These are phyloP conservation scores for Pygoscelis adeliae DNA, from an alignment of 2,113 vertebrate species.

Conservation along the genomic window DNA sequence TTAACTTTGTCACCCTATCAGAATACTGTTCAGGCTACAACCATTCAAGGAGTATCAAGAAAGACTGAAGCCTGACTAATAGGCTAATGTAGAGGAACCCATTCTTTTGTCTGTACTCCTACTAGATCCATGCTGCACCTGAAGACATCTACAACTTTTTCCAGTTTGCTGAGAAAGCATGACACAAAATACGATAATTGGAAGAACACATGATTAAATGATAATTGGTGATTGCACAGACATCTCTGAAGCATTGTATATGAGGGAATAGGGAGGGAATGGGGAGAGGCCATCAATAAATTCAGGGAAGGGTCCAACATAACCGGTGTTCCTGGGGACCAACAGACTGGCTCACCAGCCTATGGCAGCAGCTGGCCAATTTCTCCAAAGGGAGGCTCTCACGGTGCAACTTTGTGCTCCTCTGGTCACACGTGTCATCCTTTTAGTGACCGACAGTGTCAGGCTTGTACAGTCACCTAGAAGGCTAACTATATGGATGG, in stretches of 20 bases:
- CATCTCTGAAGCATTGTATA: background rate
- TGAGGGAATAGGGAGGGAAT: background rate
- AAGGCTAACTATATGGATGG: background rate
- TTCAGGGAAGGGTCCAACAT: background rate
- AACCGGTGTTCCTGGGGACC: too few species aligned
- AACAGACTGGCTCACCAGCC: background rate
- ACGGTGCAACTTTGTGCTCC: background rate
- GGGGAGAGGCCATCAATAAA: background rate
- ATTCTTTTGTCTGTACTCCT: background rate
- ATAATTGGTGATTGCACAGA: background rate
- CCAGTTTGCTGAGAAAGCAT: background rate
- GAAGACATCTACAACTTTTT: background rate
- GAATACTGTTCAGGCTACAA: background rate
- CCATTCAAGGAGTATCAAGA: too few species aligned
- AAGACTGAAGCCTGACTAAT: background rate
- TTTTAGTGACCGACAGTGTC: background rate
- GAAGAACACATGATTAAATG: too few species aligned
- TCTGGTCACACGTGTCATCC: background rate
- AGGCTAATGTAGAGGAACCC: too few species aligned
- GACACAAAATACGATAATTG: accelerated
- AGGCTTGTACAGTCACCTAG: background rate
- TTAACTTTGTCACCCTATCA: background rate
- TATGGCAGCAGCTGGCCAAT: background rate
- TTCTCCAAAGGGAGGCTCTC: background rate
- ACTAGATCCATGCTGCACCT: background rate